Evolutionary conservation across 1,140 invertebrate species (phyloP).

Genomic region (Trypoxylus dichotomus): DNA sequence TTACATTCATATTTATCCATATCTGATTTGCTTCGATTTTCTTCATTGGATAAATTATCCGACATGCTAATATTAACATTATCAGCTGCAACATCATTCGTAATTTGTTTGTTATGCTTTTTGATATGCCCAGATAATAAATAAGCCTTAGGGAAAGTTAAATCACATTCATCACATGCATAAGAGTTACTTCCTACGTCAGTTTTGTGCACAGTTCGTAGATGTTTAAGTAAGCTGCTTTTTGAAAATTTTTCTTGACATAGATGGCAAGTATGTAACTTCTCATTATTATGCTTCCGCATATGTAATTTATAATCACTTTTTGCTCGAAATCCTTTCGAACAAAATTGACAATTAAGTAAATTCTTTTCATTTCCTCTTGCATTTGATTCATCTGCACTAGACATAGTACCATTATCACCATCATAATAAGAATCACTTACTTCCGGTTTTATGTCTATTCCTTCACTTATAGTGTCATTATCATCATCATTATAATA

Average conservation of each 20-base stretch:
- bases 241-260: conserved; percentile 47
- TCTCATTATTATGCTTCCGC: conserved; percentile 50
- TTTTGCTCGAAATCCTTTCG: conserved; percentile 44
- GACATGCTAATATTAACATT: conserved; percentile 28
- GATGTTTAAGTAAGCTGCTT: conserved; percentile 44
- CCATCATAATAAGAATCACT: conserved; percentile 41
- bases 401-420: conserved; percentile 34
- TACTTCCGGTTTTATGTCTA: conserved; percentile 48
- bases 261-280: conserved; percentile 43
- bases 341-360: conserved; percentile 45
- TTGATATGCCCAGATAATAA: conserved; percentile 41
- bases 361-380: conserved; percentile 35
- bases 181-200: conserved; percentile 35
- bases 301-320: conserved; percentile 46
- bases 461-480: conserved; percentile 42
- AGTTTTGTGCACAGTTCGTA: conserved; percentile 42
- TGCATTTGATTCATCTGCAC: conserved; percentile 38
- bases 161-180: conserved; percentile 42
- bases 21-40: conserved; percentile 38
- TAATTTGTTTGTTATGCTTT: conserved; percentile 34
- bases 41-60: conserved; percentile 35
- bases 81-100: neutral
- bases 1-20: conserved; percentile 40
- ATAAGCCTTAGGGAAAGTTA: conserved; percentile 38
- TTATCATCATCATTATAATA: conserved; percentile 44